phyloP scores from a whole-genome alignment of 2,113 vertebrate species.

The Australoheros scitulus region DNA sequence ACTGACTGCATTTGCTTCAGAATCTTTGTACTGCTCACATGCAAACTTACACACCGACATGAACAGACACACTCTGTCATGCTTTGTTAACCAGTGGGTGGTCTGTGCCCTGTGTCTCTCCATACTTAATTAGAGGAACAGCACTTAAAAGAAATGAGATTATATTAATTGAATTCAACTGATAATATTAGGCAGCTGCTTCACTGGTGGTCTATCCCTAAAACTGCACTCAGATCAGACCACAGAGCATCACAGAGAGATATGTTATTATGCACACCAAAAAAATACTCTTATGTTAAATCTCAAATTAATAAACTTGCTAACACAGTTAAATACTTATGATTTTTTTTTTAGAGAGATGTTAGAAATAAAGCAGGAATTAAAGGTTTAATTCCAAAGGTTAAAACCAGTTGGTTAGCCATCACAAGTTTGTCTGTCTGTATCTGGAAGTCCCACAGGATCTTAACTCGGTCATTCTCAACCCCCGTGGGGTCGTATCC shows the following conservation, averaged over 20 bases:
- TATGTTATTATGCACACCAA: background rate
- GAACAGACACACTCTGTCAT: conserved; percentile 26
- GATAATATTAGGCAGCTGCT: conserved; percentile 80
- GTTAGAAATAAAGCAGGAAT: no score
- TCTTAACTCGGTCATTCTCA: no score
- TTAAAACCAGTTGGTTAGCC: no score
- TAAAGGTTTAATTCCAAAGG: no score
- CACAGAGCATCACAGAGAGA: background rate
- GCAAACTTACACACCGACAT: conserved; percentile 19
- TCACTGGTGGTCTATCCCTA: conserved; percentile 43
- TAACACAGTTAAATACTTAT: background rate
- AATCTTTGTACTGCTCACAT: conserved; percentile 7
- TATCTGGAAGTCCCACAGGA: no score
- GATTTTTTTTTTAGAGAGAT: no score
- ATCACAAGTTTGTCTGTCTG: no score
- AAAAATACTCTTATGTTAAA: background rate
- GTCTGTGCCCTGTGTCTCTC: conserved; percentile 72
- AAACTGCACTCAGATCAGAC: conserved; percentile 29
- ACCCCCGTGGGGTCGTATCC: no score
- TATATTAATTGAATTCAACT: conserved; percentile 93
- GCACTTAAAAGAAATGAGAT: conserved; percentile 94
- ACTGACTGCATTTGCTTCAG: background rate
- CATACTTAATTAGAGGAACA: conserved; percentile 89
- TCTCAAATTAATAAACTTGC: background rate
- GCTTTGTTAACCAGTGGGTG: conserved; percentile 82